phyloP scores from a whole-genome alignment of 1,140 invertebrate species.

The Drosophila gunungcola region DNA sequence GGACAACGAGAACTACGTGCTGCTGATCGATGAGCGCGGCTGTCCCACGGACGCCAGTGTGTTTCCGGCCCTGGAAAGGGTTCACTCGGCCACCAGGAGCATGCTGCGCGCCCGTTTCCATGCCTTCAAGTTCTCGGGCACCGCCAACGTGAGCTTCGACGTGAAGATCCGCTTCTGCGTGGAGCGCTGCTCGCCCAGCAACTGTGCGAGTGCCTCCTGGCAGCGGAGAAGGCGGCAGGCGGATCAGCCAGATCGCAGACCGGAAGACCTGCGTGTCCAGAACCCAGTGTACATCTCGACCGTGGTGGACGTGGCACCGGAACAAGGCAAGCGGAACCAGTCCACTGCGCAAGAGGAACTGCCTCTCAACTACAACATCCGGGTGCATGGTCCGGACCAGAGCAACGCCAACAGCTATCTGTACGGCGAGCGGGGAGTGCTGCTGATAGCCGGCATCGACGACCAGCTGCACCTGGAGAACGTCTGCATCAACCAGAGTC shows the following conservation, averaged over 20 bases:
- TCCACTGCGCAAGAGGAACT: slow-evolving; percentile 58
- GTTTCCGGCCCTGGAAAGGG: slow-evolving; percentile 84
- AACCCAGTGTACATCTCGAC: slow-evolving; percentile 77
- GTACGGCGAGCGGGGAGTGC: slow-evolving; percentile 85
- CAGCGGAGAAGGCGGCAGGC: slow-evolving; percentile 46
- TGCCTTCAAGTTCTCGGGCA: slow-evolving; percentile 86
- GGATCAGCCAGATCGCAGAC: slow-evolving; percentile 24
- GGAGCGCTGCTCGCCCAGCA: slow-evolving; percentile 77
- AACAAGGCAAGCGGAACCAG: slow-evolving; percentile 19
- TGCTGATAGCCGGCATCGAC: slow-evolving; percentile 85
- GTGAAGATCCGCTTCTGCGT: slow-evolving; percentile 85
- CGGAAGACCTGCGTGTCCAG: slow-evolving; percentile 55
- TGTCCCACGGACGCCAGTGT: slow-evolving; percentile 87
- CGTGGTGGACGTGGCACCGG: slow-evolving; percentile 60
- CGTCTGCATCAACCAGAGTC: slow-evolving; percentile 79
- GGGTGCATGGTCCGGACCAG: slow-evolving; percentile 84
- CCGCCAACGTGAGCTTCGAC: slow-evolving; percentile 85
- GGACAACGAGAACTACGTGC: slow-evolving; percentile 85
- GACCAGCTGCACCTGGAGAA: slow-evolving; percentile 74
- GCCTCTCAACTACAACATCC: slow-evolving; percentile 85
- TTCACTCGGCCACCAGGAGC: slow-evolving; percentile 66
- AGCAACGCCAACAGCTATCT: slow-evolving; percentile 82
- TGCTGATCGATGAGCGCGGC: slow-evolving; percentile 87
- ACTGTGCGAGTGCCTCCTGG: slow-evolving; percentile 53
- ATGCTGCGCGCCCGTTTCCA: slow-evolving; percentile 84